phyloP scores from a whole-genome alignment of 2,113 vertebrate genomes.

The Atherinomorus stipes region DNA sequence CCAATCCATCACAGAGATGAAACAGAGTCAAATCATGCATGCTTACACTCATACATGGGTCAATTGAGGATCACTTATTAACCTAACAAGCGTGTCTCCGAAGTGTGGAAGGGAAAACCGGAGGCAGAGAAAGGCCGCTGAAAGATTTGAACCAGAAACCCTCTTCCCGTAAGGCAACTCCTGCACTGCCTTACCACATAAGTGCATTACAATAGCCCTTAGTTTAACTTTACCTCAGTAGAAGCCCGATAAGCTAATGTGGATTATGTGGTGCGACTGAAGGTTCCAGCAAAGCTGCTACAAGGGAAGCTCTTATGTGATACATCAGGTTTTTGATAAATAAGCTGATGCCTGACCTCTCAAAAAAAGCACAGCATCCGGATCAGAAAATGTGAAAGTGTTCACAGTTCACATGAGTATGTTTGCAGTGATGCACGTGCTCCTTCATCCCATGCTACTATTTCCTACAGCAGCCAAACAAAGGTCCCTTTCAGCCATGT shows the following conservation, averaged over 20 bases:
- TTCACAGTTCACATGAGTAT: not conserved
- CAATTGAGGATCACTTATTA: not conserved
- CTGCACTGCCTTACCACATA: too few relatives aligned
- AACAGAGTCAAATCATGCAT: too few relatives aligned
- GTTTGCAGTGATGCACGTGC: not conserved
- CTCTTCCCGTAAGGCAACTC: not conserved
- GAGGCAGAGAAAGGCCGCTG: not conserved
- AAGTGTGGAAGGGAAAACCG: not conserved
- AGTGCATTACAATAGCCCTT: not conserved
- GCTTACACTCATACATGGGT: too few relatives aligned
- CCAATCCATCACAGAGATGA: not conserved
- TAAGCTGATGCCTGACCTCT: too few relatives aligned
- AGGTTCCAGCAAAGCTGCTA: not conserved
- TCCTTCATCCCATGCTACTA: constrained; percentile 8
- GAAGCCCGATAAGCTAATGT: not conserved
- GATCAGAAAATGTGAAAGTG: too few relatives aligned
- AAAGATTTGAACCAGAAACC: not conserved
- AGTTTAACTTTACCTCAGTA: not conserved
- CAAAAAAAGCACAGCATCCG: too few relatives aligned
- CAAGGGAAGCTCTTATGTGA: too few relatives aligned
- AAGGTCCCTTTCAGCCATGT: constrained; percentile 41
- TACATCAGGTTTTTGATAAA: too few relatives aligned
- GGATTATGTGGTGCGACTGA: not conserved
- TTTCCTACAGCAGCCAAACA: constrained; percentile 9
- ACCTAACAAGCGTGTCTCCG: not conserved